Evolutionary conservation across 2,888 invertebrate genomes (phyloP), one percentile per base, ranked within the genome.

Genomic region (Galerucella nymphaeae): DNA sequence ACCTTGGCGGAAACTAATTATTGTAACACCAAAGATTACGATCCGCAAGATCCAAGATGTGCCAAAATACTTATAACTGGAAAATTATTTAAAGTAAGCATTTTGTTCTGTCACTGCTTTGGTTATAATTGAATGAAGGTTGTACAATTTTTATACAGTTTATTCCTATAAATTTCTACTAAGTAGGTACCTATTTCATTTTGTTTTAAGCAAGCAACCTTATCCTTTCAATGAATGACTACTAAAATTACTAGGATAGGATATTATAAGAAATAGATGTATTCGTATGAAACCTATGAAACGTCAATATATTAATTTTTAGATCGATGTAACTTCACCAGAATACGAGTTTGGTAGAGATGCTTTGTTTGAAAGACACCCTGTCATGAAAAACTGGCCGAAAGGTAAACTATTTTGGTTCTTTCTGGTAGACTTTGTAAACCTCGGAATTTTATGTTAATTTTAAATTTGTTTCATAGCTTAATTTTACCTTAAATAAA

Each of bases 11-110:
- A 94, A 86, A 90, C 91, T 2, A 85, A 88, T 71, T 94, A 92
- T 83, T 94, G 94, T 79, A 88, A 88, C 72, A 82, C 83, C 9
- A 86, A 91, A 76, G 83, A 88, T 63, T 90, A 88, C 80, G 94
- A 94, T 83, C 91, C 93, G 0, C 93, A 94, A 87, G 94, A 94
- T 84, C 94, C 94, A 0, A 87, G 93, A 57, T 94, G 94, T 87
- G 92, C 93, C 3, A 89, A 93, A 79, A 88, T 94, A 4, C 90
- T 93, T 81, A 86, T 94, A 1, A 89, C 91, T 16, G 94, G 94
- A 62, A 89, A 88, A 82, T 89, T 93, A 82, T 87, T 89, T 80
- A 88, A 89, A 88, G 93, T 93, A 30, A 58, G 71, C 30, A 30
- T 58, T 58, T 58, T 58, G n/a, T n/a, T n/a, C n/a, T n/a, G n/a